These are phyloP conservation scores for Entomobrya proxima DNA, from an alignment of 2,888 invertebrate species.

Conservation along the genomic window DNA sequence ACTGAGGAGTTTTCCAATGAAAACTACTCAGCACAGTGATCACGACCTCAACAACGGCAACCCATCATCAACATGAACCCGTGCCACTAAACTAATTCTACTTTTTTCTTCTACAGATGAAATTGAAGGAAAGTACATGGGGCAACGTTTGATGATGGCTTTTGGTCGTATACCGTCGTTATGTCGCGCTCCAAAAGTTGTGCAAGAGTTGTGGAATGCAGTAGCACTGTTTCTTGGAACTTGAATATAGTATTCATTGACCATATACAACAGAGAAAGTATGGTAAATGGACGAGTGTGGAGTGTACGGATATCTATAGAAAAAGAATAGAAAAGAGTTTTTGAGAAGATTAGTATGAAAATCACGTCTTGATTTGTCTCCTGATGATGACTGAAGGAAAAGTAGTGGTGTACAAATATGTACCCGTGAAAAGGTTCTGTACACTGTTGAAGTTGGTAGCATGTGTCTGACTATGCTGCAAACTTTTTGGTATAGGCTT, in stretches of 20 bases:
- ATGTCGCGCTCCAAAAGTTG: not conserved
- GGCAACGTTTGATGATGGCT: not conserved
- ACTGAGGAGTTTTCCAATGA: conserved; percentile 25
- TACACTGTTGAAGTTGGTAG: not conserved
- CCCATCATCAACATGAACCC: conserved; percentile 39
- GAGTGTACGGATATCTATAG: conserved; percentile 13
- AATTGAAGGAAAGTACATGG: conserved; percentile 26
- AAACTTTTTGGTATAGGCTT: not conserved
- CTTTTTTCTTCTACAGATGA: conserved; percentile 22
- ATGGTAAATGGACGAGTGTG: not conserved
- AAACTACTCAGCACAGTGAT: conserved; percentile 46
- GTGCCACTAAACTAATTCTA: conserved; percentile 42
- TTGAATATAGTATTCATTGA: not conserved
- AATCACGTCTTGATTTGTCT: conserved; percentile 74
- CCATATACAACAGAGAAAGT: not conserved
- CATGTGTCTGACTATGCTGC: not conserved
- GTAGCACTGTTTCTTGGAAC: not conserved
- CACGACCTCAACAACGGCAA: conserved; percentile 47
- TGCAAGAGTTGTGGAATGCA: not conserved
- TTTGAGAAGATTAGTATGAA: conserved; percentile 72
- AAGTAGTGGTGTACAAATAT: not conserved
- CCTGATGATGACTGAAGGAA: conserved; percentile 68
- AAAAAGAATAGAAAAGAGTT: conserved; percentile 24
- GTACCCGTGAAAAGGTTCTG: not conserved
- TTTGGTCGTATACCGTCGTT: conserved; percentile 12